phyloP scores from a whole-genome alignment of 2,113 vertebrate species.

The Amphiprion percula region DNA sequence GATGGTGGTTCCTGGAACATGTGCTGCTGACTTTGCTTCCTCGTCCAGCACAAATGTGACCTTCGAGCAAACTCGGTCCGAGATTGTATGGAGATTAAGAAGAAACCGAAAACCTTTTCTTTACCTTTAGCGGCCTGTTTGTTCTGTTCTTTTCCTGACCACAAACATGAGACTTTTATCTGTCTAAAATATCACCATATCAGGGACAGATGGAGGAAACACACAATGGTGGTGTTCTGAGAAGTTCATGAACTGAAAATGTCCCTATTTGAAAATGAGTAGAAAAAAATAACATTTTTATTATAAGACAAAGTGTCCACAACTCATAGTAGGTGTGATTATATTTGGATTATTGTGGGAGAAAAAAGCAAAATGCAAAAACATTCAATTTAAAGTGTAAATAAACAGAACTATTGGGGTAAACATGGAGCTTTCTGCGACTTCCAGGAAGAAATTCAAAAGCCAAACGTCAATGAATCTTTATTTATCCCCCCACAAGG shows the following conservation, averaged over 20 bases:
- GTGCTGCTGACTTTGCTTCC: not conserved
- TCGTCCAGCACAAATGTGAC: not conserved
- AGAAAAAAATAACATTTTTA: too few relatives aligned
- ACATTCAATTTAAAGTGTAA: too few relatives aligned
- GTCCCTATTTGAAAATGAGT: too few relatives aligned
- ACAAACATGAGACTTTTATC: not conserved
- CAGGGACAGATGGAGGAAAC: not conserved
- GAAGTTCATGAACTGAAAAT: too few relatives aligned
- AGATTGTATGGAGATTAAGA: conserved; percentile 5
- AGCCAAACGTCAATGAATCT: not conserved
- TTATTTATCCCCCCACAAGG: not conserved
- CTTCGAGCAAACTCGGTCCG: not conserved
- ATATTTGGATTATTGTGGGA: not conserved
- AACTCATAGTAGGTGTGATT: too few relatives aligned
- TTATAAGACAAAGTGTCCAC: too few relatives aligned
- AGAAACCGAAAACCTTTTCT: conserved; percentile 8
- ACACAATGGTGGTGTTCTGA: not conserved
- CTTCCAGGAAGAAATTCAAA: not conserved
- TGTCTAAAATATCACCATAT: not conserved
- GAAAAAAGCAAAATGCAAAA: not conserved
- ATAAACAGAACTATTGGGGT: too few relatives aligned
- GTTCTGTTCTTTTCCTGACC: not conserved
- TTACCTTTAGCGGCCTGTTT: conserved; percentile 1
- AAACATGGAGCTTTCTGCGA: not conserved
- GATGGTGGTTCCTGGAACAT: not conserved